Percentiles rank a stretch among this genome's conserved stretches.
Conservation (phyloP, 1,140 invertebrate species). For the Pseudobourletiella spinata region DNA sequence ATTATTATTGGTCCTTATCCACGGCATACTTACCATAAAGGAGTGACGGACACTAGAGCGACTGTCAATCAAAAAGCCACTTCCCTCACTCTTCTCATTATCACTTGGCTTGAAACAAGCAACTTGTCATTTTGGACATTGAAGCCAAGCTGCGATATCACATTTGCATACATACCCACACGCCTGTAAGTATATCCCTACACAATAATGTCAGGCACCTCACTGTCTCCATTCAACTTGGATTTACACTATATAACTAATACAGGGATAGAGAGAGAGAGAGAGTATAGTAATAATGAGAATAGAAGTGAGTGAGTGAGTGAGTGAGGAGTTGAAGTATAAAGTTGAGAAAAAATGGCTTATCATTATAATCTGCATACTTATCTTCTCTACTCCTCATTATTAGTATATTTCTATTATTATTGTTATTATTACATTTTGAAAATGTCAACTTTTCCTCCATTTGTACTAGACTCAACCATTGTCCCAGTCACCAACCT, state of each 20-base stretch:
- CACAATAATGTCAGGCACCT: too few species aligned
- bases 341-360: too few species aligned
- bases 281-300: neutral
- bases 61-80: constrained; percentile 8
- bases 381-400: neutral
- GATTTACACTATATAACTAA: neutral
- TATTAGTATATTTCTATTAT: neutral
- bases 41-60: too few species aligned
- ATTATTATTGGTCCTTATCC: too few species aligned
- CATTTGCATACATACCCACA: neutral
- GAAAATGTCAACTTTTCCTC: neutral
- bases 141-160: constrained; percentile 4
- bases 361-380: too few species aligned
- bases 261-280: neutral
- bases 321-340: too few species aligned
- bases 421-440: neutral
- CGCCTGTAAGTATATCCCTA: too few species aligned
- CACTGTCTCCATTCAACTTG: neutral
- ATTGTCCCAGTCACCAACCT: too few species aligned
- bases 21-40: too few species aligned
- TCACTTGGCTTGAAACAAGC: constrained; percentile 9
- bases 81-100: constrained; percentile 9
- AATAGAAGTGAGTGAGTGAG: too few species aligned
- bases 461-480: too few species aligned
- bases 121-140: neutral